Conservation (phyloP, 2,888 invertebrate genomes). For the Bembecia ichneumoniformis region DNA sequence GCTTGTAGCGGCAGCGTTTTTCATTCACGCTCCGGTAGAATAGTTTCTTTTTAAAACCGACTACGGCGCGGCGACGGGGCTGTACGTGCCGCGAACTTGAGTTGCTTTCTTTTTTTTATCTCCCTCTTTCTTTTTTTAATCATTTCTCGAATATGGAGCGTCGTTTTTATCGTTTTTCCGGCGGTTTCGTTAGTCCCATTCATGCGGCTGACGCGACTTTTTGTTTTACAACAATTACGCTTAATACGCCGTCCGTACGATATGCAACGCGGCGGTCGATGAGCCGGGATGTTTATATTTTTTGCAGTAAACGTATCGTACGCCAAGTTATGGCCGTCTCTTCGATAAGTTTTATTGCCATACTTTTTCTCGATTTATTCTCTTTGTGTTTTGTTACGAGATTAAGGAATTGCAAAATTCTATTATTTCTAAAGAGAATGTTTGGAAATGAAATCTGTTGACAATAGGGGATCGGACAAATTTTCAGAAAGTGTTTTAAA, state of each 20-base stretch:
- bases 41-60: constrained; percentile 66
- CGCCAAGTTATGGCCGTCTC: not conserved
- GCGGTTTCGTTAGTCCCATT: constrained; percentile 45
- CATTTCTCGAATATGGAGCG: constrained; percentile 71
- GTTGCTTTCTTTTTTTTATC: constrained; percentile 50
- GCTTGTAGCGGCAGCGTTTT: constrained; percentile 52
- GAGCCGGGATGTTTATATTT: constrained; percentile 27
- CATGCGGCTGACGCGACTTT: constrained; percentile 31
- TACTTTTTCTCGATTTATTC: no score
- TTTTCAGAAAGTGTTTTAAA: no score
- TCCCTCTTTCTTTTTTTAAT: constrained; percentile 59
- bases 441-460: no score
- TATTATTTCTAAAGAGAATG: no score
- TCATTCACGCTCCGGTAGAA: constrained; percentile 66
- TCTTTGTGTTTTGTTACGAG: no score
- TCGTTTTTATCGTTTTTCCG: constrained; percentile 68
- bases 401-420: no score
- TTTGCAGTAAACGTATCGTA: constrained; percentile 12
- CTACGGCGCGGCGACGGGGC: constrained; percentile 25
- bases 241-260: constrained; percentile 24
- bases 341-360: no score
- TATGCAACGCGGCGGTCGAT: constrained; percentile 13
- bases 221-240: constrained; percentile 52
- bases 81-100: constrained; percentile 54
- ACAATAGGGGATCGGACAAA: no score